Percentiles rank a stretch among this genome's conserved stretches.
These are phyloP conservation scores for Colistium nudipinnis DNA, from an alignment of 2,113 vertebrate genomes.

Conservation along the genomic window DNA sequence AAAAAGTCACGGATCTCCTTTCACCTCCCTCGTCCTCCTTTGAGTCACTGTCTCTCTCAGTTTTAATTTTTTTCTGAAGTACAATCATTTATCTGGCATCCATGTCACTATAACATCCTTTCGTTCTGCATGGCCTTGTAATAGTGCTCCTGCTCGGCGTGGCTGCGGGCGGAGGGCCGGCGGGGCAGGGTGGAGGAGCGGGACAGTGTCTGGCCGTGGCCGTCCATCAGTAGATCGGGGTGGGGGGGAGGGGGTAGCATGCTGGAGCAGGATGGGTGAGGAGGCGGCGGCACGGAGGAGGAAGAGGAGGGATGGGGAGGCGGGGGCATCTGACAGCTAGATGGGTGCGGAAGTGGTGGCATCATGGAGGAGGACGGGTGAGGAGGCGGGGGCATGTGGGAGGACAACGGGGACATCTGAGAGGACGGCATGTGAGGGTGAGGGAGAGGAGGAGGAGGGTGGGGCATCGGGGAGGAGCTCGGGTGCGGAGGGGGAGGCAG, in stretches of 20 bases:
- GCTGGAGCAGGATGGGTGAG: constrained; percentile 69
- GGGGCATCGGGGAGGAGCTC: constrained; percentile 52
- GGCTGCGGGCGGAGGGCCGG: constrained; percentile 78
- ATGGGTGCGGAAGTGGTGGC: constrained; percentile 40
- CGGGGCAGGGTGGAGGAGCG: constrained; percentile 86
- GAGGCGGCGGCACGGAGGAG: constrained; percentile 40
- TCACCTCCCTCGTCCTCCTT: constrained; percentile 20
- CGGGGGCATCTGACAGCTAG: constrained; percentile 33
- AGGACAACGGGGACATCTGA: constrained; percentile 5
- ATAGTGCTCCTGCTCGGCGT: constrained; percentile 78
- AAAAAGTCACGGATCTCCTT: constrained; percentile 37
- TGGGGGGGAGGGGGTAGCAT: constrained; percentile 80
- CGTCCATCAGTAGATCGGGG: constrained; percentile 84
- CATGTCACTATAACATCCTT: constrained; percentile 72
- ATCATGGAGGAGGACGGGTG: constrained; percentile 34
- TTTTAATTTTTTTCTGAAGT: constrained; percentile 18
- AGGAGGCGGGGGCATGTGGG: constrained; percentile 49
- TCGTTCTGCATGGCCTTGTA: constrained; percentile 79
- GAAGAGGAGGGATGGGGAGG: constrained; percentile 40
- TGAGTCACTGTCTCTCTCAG: constrained; percentile 29
- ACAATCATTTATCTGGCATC: constrained; percentile 18
- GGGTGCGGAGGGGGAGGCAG: constrained; percentile 58
- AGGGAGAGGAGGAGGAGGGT: constrained; percentile 27
- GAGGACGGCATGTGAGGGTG: too few species aligned
- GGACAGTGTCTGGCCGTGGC: constrained; percentile 75